Percentiles rank a stretch among this genome's conserved stretches.
These are phyloP conservation scores for Drosophila nikananu DNA, from an alignment of 1,140 invertebrate genomes.

Conservation along the genomic window DNA sequence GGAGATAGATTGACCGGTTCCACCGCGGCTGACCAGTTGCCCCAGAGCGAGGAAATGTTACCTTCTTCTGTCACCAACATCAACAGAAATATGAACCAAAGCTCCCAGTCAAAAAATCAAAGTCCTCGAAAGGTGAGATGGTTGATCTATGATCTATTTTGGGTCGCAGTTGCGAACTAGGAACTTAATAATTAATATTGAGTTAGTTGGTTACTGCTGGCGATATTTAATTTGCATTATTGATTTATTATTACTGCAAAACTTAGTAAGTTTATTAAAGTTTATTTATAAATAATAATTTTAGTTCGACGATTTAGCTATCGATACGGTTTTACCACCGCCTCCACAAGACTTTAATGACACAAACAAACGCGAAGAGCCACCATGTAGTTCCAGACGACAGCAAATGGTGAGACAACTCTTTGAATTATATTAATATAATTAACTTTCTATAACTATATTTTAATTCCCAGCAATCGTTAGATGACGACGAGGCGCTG, in stretches of 20 bases:
- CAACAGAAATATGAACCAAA: too few species aligned
- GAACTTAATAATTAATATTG: not conserved
- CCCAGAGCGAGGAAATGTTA: not conserved
- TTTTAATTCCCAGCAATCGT: not conserved
- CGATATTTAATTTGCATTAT: not conserved
- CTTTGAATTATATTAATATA: not conserved
- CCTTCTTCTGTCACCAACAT: not conserved
- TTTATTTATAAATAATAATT: not conserved
- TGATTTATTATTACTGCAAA: not conserved
- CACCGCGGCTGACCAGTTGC: not conserved
- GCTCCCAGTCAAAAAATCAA: not conserved
- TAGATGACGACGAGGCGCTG: not conserved
- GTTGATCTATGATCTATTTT: not conserved
- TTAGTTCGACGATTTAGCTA: not conserved
- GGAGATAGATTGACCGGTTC: not conserved
- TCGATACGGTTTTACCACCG: not conserved
- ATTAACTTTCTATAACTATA: not conserved
- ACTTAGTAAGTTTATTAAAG: not conserved
- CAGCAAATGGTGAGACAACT: not conserved
- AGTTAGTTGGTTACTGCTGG: not conserved
- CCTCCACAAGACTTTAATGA: not conserved
- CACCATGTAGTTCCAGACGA: not conserved
- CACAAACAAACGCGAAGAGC: not conserved
- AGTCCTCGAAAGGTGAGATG: not conserved
- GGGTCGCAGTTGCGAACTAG: not conserved